Conservation (phyloP, 2,888 invertebrate genomes). For the Scaptomyza caliginosa region DNA sequence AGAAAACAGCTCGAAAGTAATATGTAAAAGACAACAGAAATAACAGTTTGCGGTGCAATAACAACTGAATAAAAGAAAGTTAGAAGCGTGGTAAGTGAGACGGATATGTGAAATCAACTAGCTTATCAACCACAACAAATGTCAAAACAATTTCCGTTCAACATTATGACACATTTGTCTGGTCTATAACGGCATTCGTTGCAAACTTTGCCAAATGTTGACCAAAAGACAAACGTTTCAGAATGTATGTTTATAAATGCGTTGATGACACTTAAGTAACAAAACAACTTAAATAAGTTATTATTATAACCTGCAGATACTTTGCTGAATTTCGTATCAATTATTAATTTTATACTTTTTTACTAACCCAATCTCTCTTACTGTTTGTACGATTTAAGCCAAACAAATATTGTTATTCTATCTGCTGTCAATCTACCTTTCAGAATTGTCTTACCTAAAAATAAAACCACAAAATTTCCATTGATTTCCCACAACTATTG, state of each 20-base stretch:
- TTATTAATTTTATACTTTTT: not conserved
- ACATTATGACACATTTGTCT: constrained; percentile 31
- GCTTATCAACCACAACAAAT: constrained; percentile 68
- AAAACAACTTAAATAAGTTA: no score
- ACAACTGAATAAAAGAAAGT: constrained; percentile 10
- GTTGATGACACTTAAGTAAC: not conserved
- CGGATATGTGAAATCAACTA: constrained; percentile 46
- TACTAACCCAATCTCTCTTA: not conserved
- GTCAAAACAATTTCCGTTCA: constrained; percentile 67
- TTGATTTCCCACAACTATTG: constrained; percentile 9
- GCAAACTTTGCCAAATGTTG: constrained; percentile 21
- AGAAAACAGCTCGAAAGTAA: constrained; percentile 19
- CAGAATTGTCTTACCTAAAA: constrained; percentile 13
- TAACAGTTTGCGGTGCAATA: constrained; percentile 7
- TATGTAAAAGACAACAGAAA: constrained; percentile 23
- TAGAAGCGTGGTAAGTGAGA: not conserved
- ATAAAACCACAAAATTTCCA: constrained; percentile 2
- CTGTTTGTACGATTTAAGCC: not conserved
- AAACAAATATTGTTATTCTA: no score
- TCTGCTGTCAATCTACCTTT: not conserved
- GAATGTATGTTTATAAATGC: not conserved
- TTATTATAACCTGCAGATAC: no score
- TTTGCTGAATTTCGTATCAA: no score
- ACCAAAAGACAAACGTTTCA: not conserved
- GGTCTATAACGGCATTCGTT: constrained; percentile 2